A percentile compares a stretch with the other conserved stretches of the same genome.
These are phyloP conservation scores for Drosophila pseudotalamancana DNA, from an alignment of 2,888 invertebrate species.

Conservation along the genomic window DNA sequence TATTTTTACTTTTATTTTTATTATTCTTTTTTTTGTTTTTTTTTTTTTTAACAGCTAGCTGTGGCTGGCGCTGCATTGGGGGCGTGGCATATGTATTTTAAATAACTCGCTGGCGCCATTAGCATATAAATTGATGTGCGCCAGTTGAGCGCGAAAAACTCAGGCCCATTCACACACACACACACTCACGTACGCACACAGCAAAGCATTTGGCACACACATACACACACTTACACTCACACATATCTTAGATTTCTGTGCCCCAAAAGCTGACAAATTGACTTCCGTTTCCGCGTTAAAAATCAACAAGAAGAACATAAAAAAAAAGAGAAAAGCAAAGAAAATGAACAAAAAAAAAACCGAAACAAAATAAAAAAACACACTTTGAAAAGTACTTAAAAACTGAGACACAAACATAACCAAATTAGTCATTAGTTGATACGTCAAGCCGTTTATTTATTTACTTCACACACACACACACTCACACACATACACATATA, in stretches of 20 bases:
- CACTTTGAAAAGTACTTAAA: conserved; percentile 59
- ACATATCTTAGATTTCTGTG: conserved; percentile 32
- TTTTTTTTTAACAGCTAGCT: conserved; percentile 36
- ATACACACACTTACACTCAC: conserved; percentile 11
- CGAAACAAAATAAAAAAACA: conserved; percentile 20
- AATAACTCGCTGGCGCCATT: conserved; percentile 66
- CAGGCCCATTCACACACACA: conserved; percentile 28
- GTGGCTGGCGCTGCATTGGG: conserved; percentile 1
- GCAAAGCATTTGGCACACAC: conserved; percentile 53
- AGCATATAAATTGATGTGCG: conserved; percentile 74
- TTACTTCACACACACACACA: conserved; percentile 29
- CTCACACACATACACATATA: conserved; percentile 8
- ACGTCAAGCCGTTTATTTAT: conserved; percentile 64
- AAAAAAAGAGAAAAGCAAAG: conserved; percentile 19
- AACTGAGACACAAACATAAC: conserved; percentile 67
- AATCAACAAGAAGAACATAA: conserved; percentile 23
- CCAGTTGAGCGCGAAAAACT: conserved; percentile 54
- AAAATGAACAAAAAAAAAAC: conserved; percentile 6
- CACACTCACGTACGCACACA: conserved; percentile 18
- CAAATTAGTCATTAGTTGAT: conserved; percentile 79
- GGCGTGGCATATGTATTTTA: conserved; percentile 69
- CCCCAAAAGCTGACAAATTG: conserved; percentile 70
- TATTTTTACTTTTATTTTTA: conserved; percentile 11
- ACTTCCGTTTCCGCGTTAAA: conserved; percentile 71
- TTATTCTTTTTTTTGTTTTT: conserved; percentile 14